Evolutionary conservation across 23 tunicate genomes (phyloP), one percentile per base, ranked within the genome.

Genomic region (Phallusia fumigata): DNA sequence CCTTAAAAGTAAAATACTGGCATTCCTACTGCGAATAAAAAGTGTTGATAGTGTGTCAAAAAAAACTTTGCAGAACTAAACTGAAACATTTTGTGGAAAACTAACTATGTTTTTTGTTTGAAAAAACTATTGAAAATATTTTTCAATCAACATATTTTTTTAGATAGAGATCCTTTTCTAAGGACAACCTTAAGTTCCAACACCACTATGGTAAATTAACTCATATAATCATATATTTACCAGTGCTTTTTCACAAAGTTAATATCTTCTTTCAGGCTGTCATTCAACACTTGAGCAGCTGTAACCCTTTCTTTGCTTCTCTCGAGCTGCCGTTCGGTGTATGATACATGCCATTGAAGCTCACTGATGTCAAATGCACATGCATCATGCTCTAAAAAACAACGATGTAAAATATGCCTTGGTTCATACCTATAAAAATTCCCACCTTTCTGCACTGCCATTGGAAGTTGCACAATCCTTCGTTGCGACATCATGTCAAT

Each of bases 381-480:
- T 35, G 93, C 93, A 76, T 88, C 98, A 76, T 93, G 98, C 53
- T 93, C 98, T 93, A 83, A 8, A 47, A 72, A 28, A 47, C 13
- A 8, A 58, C 8, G 3, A 6, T 13, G 69, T 21, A 58, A 40
- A 40, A 40, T 40, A 10, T 40, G 47, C 8, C 10, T 40, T 40
- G 47, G 10, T 40, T 40, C 47, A 40, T 40, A 3, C 47, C 47
- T n/a, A n/a, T n/a, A n/a, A n/a, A n/a, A n/a, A n/a, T n/a, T n/a
- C n/a, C n/a, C 3, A 94, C 98, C 98, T 86, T 83, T 89, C 76
- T 94, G 98, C 30, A 94, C 98, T 26, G 87, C 90, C 31, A 65
- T 81, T 18, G 98, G 98, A 19, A 94, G 82, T 28, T 77, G 80
- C n/a, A 75, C 52, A 80, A 94, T 75, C 79, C 98, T 76, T 49